Evolutionary conservation across 2,113 vertebrate genomes (phyloP).

Genomic region (Dicrurus megarhynchus): DNA sequence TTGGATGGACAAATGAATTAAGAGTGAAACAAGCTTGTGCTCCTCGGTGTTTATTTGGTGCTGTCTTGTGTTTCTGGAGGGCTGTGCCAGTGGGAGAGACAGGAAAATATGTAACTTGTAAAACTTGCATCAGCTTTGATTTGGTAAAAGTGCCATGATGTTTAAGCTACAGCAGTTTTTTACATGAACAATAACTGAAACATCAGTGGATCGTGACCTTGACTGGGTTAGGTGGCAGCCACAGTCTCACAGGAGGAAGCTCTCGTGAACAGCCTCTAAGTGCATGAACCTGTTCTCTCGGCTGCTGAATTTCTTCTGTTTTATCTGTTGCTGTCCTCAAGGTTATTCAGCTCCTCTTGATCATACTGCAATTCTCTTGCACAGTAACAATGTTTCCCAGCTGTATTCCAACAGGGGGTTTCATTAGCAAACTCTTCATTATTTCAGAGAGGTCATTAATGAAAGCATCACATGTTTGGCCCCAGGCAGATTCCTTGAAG

Average conservation of each 20-base stretch:
- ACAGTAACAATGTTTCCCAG: not conserved
- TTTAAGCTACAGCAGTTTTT: not conserved
- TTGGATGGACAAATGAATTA: not conserved
- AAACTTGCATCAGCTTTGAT: not conserved
- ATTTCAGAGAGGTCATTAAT: not conserved
- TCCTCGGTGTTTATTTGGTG: not conserved
- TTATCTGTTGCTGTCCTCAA: not conserved
- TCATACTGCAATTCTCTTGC: not conserved
- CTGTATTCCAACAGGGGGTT: not conserved
- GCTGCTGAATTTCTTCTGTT: not conserved
- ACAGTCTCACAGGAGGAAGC: not conserved
- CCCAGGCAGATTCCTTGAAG: not conserved
- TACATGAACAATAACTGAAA: not conserved
- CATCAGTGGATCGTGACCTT: not conserved
- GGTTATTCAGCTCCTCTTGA: slow-evolving; percentile 9
- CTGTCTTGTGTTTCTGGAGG: not conserved
- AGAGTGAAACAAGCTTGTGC: not conserved
- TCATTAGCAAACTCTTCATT: slow-evolving; percentile 25
- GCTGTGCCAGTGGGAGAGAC: not conserved
- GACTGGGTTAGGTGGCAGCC: not conserved
- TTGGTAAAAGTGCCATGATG: not conserved
- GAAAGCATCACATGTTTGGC: not conserved
- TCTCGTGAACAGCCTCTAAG: not conserved
- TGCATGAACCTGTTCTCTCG: not conserved
- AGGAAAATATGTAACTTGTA: not conserved